These are phyloP conservation scores for Upupa epops DNA, from an alignment of 2,113 vertebrate genomes.

Conservation along the genomic window DNA sequence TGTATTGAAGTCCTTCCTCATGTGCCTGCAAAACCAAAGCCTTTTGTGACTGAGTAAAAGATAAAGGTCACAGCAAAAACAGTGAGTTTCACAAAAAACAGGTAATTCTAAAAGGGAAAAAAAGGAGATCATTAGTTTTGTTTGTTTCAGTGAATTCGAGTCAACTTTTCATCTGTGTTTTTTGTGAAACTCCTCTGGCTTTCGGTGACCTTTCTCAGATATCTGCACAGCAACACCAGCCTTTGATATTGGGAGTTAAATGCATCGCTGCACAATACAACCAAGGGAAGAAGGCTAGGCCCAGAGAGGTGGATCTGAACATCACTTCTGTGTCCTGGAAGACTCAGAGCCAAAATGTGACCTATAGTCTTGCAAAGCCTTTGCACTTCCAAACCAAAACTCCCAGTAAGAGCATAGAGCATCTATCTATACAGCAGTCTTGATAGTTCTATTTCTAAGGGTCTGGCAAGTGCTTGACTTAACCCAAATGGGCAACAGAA, in stretches of 20 bases:
- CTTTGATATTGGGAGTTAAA: slow-evolving; percentile 12
- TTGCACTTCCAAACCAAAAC: background rate
- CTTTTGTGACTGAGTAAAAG: background rate
- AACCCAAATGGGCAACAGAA: background rate
- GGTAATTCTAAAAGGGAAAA: slow-evolving; percentile 43
- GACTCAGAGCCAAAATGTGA: background rate
- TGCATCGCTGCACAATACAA: background rate
- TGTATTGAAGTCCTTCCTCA: background rate
- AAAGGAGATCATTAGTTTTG: background rate
- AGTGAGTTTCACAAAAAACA: slow-evolving; percentile 61
- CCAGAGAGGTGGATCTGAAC: background rate
- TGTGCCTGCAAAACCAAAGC: background rate
- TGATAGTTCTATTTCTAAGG: background rate
- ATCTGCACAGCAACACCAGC: background rate
- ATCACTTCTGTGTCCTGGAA: background rate
- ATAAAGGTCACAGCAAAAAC: slow-evolving; percentile 61
- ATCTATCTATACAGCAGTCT: background rate
- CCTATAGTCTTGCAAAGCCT: background rate
- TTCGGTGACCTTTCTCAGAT: slow-evolving; percentile 64
- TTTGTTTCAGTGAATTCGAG: slow-evolving; percentile 60
- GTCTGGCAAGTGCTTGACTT: background rate
- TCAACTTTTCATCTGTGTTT: slow-evolving; percentile 69
- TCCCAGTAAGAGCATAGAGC: background rate
- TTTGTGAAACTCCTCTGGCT: slow-evolving; percentile 67
- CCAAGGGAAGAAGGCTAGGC: background rate